Evolutionary conservation across 2,113 vertebrate genomes (phyloP), one percentile per base, ranked within the genome.

Genomic region (Dolichallabes microphthalmus): DNA sequence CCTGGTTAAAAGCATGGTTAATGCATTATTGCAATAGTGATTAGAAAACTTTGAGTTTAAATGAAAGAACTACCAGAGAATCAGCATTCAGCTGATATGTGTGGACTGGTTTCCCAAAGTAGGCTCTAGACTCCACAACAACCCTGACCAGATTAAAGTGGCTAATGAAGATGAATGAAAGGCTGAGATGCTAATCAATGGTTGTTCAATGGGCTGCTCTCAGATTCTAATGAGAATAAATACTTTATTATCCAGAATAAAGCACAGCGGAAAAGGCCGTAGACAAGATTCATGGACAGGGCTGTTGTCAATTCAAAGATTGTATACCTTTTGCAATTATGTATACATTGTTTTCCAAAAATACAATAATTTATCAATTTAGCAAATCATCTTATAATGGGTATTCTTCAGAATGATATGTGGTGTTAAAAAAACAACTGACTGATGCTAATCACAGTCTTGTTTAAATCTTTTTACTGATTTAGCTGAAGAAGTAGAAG

Each of bases 1-100:
- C 89, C 98, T 99, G 90, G 61, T 60, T 39, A 35, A 81, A 1
- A 15, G 9, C 22, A 55, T n/a, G 30, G 20, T 13, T 45, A 57
- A 1, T 39, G 25, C 25, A 14, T 79, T 60, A 60, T 17, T 78
- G 53, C 17, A 32, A 57, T 20, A 58, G 75, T 57, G 14, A 55
- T n/a, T 10, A 60, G 19, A 60, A 60, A 4, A 19, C 9, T 68
- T 10, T 68, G 19, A 14, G 4, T 82, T 52, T 4, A 55, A 55
- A 82, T 30, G 9, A 9, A 2, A 64, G 7, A 9, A 52, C n/a
- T 68, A 27, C 50, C 39, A 30, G 63, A 68, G 50, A 53, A 25
- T 10, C 76, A 78, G 58, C 19, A 22, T 35, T 60, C 76, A 79
- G 55, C 55, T 79, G 55, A 4, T 35, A 60, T 35, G 20, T 25